These are phyloP conservation scores for Athalia cordata DNA, from an alignment of 2,888 invertebrate genomes.

Conservation along the genomic window DNA sequence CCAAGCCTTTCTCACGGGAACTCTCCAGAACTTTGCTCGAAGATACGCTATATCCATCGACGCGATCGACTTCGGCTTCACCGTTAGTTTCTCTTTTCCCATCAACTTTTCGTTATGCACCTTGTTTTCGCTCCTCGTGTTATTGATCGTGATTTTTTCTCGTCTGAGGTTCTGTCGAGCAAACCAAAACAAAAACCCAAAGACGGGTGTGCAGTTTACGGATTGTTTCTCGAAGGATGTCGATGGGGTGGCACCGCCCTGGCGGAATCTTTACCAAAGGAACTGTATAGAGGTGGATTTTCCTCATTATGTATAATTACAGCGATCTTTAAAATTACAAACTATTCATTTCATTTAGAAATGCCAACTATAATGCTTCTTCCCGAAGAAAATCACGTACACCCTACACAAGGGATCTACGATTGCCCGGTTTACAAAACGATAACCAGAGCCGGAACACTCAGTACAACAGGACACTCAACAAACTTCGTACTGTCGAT, in stretches of 20 bases:
- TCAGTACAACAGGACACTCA: slow-evolving; percentile 83
- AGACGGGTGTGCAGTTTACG: slow-evolving; percentile 81
- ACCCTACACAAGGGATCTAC: slow-evolving; percentile 74
- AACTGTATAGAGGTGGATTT: slow-evolving; percentile 80
- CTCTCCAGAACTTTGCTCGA: slow-evolving; percentile 88
- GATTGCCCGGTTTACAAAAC: slow-evolving; percentile 82
- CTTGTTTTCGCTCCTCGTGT: background rate
- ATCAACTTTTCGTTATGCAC: background rate
- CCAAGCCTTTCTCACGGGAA: slow-evolving; percentile 89
- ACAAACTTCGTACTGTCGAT: slow-evolving; percentile 81
- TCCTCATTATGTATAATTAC: background rate
- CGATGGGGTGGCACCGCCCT: slow-evolving; percentile 80
- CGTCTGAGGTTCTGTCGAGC: slow-evolving; percentile 72
- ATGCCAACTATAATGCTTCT: slow-evolving; percentile 83
- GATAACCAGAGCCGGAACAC: slow-evolving; percentile 77
- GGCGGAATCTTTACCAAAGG: slow-evolving; percentile 80
- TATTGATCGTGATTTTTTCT: background rate
- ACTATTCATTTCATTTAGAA: slow-evolving; percentile 70
- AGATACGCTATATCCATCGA: slow-evolving; percentile 87
- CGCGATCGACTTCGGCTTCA: slow-evolving; percentile 78
- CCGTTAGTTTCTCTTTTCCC: slow-evolving; percentile 72
- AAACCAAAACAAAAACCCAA: slow-evolving; percentile 74
- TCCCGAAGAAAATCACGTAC: slow-evolving; percentile 79
- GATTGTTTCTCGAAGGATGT: slow-evolving; percentile 86
- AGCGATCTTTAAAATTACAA: background rate